Evolutionary conservation across 1,140 invertebrate species (phyloP).

Genomic region (Ceratoteleas bidentatus): DNA sequence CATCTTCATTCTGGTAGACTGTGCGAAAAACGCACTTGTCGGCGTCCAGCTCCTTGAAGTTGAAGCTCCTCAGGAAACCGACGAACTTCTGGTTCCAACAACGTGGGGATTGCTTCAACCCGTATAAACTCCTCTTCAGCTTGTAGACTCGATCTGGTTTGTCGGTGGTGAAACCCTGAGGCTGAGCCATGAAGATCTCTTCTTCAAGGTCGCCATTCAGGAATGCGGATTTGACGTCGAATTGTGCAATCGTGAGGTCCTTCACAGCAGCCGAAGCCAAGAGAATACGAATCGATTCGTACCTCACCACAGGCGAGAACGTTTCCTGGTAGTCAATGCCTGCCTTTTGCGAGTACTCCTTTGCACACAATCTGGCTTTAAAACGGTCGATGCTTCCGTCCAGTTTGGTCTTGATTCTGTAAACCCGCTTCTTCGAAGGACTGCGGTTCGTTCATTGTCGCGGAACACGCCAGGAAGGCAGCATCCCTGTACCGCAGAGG

Average conservation of each 20-base stretch:
- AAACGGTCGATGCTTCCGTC: conserved; percentile 55
- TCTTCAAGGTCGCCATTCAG: background rate
- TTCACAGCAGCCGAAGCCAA: background rate
- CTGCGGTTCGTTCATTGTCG: background rate
- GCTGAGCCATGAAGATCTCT: background rate
- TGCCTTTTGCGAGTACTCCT: background rate
- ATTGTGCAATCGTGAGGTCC: background rate
- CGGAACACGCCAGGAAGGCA: background rate
- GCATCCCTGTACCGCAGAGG: too few species aligned
- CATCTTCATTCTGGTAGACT: background rate
- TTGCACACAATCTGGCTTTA: conserved; percentile 70
- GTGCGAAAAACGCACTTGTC: conserved; percentile 6
- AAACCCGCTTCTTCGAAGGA: conserved; percentile 24
- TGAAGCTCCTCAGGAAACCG: conserved; percentile 22
- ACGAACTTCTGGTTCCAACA: conserved; percentile 64
- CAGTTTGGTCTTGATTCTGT: conserved; percentile 20
- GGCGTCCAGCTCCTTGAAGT: conserved; percentile 13
- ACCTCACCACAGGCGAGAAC: background rate
- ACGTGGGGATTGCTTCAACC: conserved; percentile 69
- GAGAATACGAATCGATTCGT: background rate
- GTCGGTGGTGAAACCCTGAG: background rate
- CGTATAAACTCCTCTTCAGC: conserved; percentile 69
- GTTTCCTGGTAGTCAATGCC: background rate
- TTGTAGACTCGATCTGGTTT: background rate
- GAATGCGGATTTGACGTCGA: background rate